Evolutionary conservation across 2,888 invertebrate genomes (phyloP).

Genomic region (Abrostola triplasia): DNA sequence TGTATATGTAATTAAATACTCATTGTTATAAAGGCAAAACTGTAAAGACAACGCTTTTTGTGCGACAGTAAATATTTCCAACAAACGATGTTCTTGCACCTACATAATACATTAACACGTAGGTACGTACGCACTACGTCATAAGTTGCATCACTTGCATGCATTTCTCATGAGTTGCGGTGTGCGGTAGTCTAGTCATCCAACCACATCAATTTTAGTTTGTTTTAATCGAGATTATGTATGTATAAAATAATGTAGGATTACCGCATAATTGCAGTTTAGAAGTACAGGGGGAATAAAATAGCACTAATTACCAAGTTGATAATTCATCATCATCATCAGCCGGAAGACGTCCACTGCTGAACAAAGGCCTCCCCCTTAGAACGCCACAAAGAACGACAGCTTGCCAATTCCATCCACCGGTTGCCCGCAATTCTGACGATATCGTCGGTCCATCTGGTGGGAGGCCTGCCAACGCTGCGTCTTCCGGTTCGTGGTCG

Average conservation of each 20-base stretch:
- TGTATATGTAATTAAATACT: no score
- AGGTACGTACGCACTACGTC: conserved; percentile 1
- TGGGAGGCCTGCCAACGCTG: no score
- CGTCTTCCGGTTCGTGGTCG: no score
- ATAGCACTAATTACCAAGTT: background rate
- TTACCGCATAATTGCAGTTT: background rate
- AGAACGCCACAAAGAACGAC: no score
- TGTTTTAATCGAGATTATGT: background rate
- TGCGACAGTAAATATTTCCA: background rate
- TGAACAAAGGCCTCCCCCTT: no score
- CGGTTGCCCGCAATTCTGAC: no score
- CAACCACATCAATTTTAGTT: background rate
- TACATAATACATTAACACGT: background rate
- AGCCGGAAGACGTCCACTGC: no score
- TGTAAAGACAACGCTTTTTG: no score
- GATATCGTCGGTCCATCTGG: no score
- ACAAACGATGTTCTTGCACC: background rate
- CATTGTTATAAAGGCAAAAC: no score
- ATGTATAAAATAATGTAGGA: background rate
- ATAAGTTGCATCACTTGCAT: conserved; percentile 20
- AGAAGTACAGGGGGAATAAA: background rate
- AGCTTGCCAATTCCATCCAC: no score
- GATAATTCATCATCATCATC: no score
- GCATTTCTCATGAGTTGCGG: conserved; percentile 33
- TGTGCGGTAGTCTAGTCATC: conserved; percentile 37